Evolutionary conservation across 2,888 invertebrate genomes (phyloP).

Genomic region (Drosophila dives): DNA sequence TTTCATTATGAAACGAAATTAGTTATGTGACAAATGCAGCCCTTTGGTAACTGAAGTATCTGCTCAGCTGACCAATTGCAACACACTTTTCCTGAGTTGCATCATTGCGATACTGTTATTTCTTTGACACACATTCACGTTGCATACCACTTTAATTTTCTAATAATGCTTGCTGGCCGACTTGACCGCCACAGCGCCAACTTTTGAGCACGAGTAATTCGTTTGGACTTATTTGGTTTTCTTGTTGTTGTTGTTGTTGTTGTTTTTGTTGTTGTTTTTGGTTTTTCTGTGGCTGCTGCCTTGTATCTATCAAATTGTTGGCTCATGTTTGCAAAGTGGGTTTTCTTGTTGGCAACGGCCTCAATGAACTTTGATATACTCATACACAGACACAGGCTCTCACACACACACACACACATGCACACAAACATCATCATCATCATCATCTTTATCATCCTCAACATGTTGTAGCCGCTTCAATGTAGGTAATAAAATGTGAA

Average conservation of each 20-base stretch:
- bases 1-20: background rate
- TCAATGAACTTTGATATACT: conserved; percentile 39
- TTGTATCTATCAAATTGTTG: conserved; percentile 44
- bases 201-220: conserved; percentile 49
- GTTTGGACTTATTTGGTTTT: conserved; percentile 7
- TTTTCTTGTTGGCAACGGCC: conserved; percentile 64
- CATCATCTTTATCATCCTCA: conserved; percentile 7
- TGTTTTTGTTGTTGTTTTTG: conserved; percentile 4
- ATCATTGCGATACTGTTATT: background rate
- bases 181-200: conserved; percentile 47
- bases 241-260: background rate
- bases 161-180: conserved; percentile 20
- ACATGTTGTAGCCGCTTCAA: conserved; percentile 14
- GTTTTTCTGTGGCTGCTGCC: conserved; percentile 12
- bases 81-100: background rate
- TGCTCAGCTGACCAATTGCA: background rate
- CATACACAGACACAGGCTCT: conserved; percentile 2
- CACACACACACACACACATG: conserved; percentile 8
- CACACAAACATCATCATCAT: conserved; percentile 13
- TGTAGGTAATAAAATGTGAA: conserved; percentile 58
- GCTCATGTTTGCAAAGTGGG: conserved; percentile 63
- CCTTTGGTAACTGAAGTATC: background rate
- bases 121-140: background rate
- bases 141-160: conserved; percentile 5
- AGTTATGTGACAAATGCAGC: background rate